Evolutionary conservation across 2,113 vertebrate genomes (phyloP), one percentile per base, ranked within the genome.

Genomic region (Cercopithecus mona): DNA sequence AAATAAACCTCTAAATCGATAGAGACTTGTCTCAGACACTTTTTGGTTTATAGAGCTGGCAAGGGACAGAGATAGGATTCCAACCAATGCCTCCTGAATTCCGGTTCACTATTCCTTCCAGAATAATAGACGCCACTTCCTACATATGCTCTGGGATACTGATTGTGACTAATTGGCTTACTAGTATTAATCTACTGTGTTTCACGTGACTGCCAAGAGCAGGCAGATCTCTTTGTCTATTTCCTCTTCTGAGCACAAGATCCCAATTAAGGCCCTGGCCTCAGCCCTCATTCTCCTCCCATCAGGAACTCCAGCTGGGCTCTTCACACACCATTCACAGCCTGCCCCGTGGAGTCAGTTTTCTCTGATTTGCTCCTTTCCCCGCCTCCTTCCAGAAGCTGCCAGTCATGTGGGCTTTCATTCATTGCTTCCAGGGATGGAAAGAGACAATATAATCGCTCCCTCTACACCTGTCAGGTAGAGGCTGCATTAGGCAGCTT

Each of bases 401-500:
- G 59, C 78, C 82, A 70, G 75, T 82, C 86, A 94, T 5, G 32
- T 25, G 48, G 38, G 57, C 50, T 96, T 81, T 94, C 82, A 45
- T 73, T 78, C 94, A 94, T 64, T 12, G 43, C 92, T 97, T 88
- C 73, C 0, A 11, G 89, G 85, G 85, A 68, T 35, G 78, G 70
- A 80, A 68, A 1, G 57, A 94, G 91, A 95, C 20, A 50, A 59
- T n/a, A 66, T 82, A 95, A 96, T 94, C 10, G 6, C 78, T 98
- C 81, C 81, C 61, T 35, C 43, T 35, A 23, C 79, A 94, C 96
- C 93, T 98, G 97, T 94, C 97, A 96, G 90, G 97, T 94, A 93
- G 96, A 82, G 12, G 80, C 82, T 30, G 79, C 23, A 14, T 52
- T 45, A 83, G 96, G 86, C 68, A 91, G 93, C 52, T 5, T 79